A percentile compares a stretch with the other conserved stretches of the same genome.
Conservation (phyloP, 2,888 invertebrate genomes). For the Schizaphis graminum region DNA sequence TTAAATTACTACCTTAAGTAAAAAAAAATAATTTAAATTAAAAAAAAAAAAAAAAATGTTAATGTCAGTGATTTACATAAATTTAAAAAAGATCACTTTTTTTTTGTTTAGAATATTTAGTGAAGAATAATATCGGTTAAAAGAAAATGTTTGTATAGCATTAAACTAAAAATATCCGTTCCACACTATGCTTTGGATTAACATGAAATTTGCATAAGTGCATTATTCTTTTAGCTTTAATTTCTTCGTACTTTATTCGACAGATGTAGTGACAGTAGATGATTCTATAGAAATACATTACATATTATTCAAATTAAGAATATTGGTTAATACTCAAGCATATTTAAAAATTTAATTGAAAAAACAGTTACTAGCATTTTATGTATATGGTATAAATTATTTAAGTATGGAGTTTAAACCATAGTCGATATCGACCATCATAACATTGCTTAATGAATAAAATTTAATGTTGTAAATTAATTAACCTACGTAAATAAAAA, state of each 20-base stretch:
- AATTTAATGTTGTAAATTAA: neutral
- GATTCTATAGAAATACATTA: neutral
- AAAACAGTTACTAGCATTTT: neutral
- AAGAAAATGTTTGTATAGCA: conserved; percentile 19
- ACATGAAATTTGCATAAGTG: conserved; percentile 33
- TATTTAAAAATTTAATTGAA: neutral
- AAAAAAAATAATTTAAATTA: neutral
- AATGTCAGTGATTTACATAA: conserved; percentile 31
- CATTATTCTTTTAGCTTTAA: conserved; percentile 34
- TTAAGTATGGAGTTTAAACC: neutral
- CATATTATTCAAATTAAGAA: conserved; percentile 19
- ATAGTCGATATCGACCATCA: neutral
- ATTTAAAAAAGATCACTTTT: neutral
- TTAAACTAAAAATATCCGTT: conserved; percentile 15
- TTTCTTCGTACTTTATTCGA: neutral
- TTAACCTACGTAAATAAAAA: neutral
- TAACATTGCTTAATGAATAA: neutral
- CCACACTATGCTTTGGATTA: neutral
- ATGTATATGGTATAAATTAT: neutral
- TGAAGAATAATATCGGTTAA: conserved; percentile 21
- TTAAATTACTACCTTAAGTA: neutral
- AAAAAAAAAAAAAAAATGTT: conserved; percentile 25
- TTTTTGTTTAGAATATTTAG: conserved; percentile 36
- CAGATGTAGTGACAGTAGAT: neutral
- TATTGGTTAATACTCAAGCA: neutral